phyloP scores from a whole-genome alignment of 2,888 invertebrate species.

The Ethmia dodecea region DNA sequence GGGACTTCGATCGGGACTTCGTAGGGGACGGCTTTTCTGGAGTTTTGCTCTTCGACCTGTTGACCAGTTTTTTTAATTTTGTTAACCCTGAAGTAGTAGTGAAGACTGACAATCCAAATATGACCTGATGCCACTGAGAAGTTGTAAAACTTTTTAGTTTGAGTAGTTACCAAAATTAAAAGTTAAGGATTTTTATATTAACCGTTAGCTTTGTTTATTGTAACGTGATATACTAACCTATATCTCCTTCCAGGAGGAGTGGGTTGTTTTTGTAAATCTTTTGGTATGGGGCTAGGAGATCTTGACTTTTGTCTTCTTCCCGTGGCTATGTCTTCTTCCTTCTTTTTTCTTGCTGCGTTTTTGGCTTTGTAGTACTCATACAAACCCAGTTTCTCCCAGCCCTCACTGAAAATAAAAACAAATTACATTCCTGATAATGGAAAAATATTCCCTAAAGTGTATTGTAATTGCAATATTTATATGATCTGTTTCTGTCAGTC shows the following conservation, averaged over 20 bases:
- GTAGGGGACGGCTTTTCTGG: constrained; percentile 66
- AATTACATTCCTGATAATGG: neutral
- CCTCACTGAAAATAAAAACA: constrained; percentile 81
- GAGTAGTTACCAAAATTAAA: too few species aligned
- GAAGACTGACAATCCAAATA: too few species aligned
- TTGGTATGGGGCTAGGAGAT: constrained; percentile 89
- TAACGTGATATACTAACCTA: constrained; percentile 68
- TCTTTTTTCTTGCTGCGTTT: constrained; percentile 91
- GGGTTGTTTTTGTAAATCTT: constrained; percentile 83
- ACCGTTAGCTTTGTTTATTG: too few species aligned
- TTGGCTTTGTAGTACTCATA: constrained; percentile 99
- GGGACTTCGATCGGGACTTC: constrained; percentile 70
- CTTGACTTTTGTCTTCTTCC: constrained; percentile 85
- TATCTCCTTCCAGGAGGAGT: constrained; percentile 87
- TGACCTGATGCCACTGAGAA: too few species aligned
- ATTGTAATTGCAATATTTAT: too few species aligned
- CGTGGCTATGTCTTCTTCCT: constrained; percentile 87
- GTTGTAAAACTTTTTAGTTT: too few species aligned
- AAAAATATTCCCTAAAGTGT: too few species aligned
- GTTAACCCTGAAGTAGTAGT: too few species aligned
- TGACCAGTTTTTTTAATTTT: too few species aligned
- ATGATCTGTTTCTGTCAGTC: too few species aligned
- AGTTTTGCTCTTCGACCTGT: constrained; percentile 62
- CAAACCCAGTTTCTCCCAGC: constrained; percentile 98
- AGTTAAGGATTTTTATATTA: too few species aligned